Evolutionary conservation across 2,888 invertebrate species (phyloP).

Genomic region (Odontocerum albicorne): DNA sequence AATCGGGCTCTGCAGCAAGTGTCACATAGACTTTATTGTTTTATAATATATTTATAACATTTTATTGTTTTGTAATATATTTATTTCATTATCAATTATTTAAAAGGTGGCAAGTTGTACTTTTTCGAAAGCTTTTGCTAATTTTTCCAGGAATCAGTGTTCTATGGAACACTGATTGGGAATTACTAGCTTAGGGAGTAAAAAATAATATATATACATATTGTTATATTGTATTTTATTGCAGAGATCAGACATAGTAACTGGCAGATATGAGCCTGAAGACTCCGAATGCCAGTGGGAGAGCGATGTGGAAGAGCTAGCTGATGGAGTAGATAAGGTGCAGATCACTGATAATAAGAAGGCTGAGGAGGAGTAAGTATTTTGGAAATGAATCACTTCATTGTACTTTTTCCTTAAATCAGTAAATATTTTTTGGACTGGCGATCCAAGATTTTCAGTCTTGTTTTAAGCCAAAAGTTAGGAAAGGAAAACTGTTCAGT

Average conservation of each 20-base stretch:
- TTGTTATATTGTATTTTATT: constrained; percentile 3
- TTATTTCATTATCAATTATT: no score
- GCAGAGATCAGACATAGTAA: constrained; percentile 61
- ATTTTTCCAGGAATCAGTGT: background rate
- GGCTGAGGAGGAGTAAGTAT: constrained; percentile 37
- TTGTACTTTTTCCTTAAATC: no score
- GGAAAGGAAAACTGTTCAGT: no score
- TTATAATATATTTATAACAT: no score
- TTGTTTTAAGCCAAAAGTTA: no score
- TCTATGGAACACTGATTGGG: background rate
- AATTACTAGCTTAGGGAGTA: background rate
- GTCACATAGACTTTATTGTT: no score
- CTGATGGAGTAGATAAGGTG: constrained; percentile 65
- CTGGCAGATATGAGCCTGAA: constrained; percentile 82
- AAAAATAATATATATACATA: background rate
- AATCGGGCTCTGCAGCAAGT: no score
- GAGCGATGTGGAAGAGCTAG: constrained; percentile 77
- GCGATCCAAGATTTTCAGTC: no score
- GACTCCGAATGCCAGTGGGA: constrained; percentile 90
- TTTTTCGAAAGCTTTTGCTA: background rate
- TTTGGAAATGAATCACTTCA: no score
- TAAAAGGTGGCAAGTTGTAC: no score
- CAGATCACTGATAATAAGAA: constrained; percentile 53
- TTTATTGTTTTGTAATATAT: no score
- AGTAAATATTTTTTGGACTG: no score